Base-by-base conservation (phyloP, 92 coral and sea anemone species). In the Epizoanthus stellaris region DNA sequence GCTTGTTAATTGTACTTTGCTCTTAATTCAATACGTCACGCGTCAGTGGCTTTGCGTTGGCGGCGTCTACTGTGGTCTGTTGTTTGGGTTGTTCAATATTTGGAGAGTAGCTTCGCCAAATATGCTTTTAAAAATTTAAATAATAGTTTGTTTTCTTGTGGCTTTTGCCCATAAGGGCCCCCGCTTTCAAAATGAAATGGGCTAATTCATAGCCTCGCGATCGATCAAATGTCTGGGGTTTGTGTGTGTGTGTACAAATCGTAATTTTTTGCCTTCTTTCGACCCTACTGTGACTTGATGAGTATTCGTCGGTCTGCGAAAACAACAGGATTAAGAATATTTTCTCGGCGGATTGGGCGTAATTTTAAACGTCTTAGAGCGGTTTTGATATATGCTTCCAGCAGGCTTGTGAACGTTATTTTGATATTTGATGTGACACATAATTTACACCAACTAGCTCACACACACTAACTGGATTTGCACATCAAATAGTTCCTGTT, bases 141-240 rank as follows among this genome's bases (percentile, higher is more conserved):
- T 81, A 79, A 25, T 76, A 92, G 92, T 94, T 90, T 94, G 93
- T 90, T 92, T 91, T 89, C 89, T 75, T 90, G 98, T 57, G 98
- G 98, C 89, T 80, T 84, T 83, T 8, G 76, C 72, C 85, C 86
- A 77, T 80, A 84, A 87, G 89, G 77, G 84, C 56, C 70, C 85
- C 74, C 89, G 91, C 91, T 87, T 87, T 77, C 67, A 42, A 68
- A 62, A 79, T 62, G 70, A 79, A 79, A 79, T 47, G 67, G 56
- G 56, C 56, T 52, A 52, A 52, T 52, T 52, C 56, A 52, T 52
- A 52, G 56, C 56, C 14, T 52, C 56, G 56, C 56, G 12, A 52
- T 11, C 56, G 83, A 79, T 79, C 83, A 79, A 63, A 79, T 62
- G 23, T 63, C 73, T 63, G 54, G 71, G 8, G 70, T 42, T 40